phyloP scores from a whole-genome alignment of 2,888 invertebrate species.

The Noctua janthe region DNA sequence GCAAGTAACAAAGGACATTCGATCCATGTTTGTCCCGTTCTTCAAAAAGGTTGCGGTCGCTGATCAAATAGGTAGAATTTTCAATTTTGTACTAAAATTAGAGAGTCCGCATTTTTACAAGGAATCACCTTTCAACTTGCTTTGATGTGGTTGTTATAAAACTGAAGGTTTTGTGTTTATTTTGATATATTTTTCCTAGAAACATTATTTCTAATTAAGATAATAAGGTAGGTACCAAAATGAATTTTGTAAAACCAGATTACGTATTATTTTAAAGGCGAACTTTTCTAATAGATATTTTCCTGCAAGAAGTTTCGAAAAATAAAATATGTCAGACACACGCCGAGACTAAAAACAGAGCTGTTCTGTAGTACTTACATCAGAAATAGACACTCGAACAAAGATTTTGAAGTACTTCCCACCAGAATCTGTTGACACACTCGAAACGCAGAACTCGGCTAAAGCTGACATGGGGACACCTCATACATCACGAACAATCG shows the following conservation, averaged over 20 bases:
- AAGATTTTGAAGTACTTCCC: slow-evolving; percentile 54
- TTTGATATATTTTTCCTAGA: background rate
- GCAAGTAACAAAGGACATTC: slow-evolving; percentile 44
- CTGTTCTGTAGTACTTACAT: slow-evolving; percentile 55
- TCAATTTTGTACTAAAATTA: slow-evolving; percentile 17
- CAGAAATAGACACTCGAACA: slow-evolving; percentile 58
- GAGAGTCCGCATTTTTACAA: slow-evolving; percentile 19
- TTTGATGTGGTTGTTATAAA: slow-evolving; percentile 39
- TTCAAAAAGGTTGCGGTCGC: slow-evolving; percentile 5
- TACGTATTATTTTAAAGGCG: background rate
- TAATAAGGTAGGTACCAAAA: background rate
- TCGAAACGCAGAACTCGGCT: slow-evolving; percentile 54
- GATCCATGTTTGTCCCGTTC: slow-evolving; percentile 2
- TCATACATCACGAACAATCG: background rate
- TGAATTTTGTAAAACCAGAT: background rate
- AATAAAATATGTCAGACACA: background rate
- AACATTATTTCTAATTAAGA: background rate
- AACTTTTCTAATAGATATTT: background rate
- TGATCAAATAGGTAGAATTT: slow-evolving; percentile 15
- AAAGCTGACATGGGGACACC: slow-evolving; percentile 31
- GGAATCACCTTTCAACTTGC: slow-evolving; percentile 5
- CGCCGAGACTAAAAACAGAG: slow-evolving; percentile 22
- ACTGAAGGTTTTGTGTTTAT: background rate
- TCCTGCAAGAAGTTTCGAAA: background rate
- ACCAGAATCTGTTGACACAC: slow-evolving; percentile 65